Evolutionary conservation across 1,140 invertebrate genomes (phyloP).

Genomic region (Thaumetopoea pityocampa): DNA sequence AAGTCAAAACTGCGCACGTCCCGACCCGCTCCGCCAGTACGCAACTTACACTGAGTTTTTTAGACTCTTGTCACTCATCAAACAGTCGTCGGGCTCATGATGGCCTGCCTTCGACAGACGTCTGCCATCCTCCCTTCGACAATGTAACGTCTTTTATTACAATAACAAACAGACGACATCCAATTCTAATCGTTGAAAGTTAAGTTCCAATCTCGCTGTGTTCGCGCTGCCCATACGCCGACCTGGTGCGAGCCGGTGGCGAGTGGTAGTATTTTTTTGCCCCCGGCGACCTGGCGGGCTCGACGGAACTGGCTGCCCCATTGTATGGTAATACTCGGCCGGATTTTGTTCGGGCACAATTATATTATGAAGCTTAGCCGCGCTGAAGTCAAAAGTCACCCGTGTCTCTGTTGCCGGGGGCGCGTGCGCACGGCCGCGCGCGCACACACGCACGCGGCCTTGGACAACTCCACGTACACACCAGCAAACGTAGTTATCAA

Average conservation of each 20-base stretch:
- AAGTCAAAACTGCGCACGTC: constrained; percentile 20
- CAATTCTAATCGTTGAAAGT: constrained; percentile 13
- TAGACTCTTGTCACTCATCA: constrained; percentile 66
- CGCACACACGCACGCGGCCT: constrained; percentile 22
- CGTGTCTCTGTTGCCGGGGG: constrained; percentile 42
- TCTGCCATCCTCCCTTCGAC: constrained; percentile 50
- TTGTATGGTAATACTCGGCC: constrained; percentile 71
- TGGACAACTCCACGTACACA: constrained; percentile 10
- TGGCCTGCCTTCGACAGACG: constrained; percentile 66
- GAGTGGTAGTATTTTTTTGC: constrained; percentile 70
- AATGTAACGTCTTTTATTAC: constrained; percentile 22
- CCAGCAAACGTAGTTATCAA: no score
- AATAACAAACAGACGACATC: neutral
- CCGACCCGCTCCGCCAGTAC: constrained; percentile 36
- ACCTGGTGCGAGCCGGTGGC: constrained; percentile 18
- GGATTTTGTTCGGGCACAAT: constrained; percentile 73
- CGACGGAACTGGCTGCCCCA: constrained; percentile 68
- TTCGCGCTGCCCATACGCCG: constrained; percentile 1
- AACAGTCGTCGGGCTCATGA: constrained; percentile 59
- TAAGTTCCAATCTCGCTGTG: constrained; percentile 20
- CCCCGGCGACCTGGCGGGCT: constrained; percentile 65
- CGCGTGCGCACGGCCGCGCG: constrained; percentile 33
- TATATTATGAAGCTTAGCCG: constrained; percentile 72
- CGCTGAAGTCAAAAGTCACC: constrained; percentile 71
- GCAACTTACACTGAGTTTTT: constrained; percentile 63